Conservation (phyloP, 2,113 vertebrate genomes). For the Leptosomus discolor region DNA sequence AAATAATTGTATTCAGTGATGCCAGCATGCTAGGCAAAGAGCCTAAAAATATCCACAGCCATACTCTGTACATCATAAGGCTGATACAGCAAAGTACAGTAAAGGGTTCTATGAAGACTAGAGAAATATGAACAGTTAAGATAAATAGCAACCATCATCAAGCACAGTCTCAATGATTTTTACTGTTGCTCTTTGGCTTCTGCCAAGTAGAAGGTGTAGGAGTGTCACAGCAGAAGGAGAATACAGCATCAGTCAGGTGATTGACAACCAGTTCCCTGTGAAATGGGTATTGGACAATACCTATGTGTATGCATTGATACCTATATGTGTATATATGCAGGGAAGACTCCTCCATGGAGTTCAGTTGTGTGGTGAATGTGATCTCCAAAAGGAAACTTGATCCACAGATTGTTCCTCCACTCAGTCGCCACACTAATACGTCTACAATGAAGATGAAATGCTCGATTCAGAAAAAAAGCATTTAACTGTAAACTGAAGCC, state of each 20-base stretch:
- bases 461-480: neutral
- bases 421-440: neutral
- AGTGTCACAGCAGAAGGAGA: neutral
- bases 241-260: neutral
- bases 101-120: neutral
- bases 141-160: neutral
- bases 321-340: fast-evolving
- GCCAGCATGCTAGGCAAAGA: neutral
- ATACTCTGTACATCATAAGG: neutral
- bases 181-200: neutral
- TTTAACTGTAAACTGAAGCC: neutral
- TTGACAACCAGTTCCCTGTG: neutral
- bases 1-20: neutral
- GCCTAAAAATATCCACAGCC: neutral
- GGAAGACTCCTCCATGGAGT: neutral
- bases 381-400: neutral
- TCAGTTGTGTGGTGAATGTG: neutral
- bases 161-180: neutral
- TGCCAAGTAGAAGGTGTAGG: neutral
- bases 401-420: neutral
- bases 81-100: neutral
- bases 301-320: neutral
- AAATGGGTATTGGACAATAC: neutral
- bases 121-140: neutral
- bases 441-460: neutral